phyloP scores from a whole-genome alignment of 1,140 invertebrate genomes.

The Ooceraea biroi region DNA sequence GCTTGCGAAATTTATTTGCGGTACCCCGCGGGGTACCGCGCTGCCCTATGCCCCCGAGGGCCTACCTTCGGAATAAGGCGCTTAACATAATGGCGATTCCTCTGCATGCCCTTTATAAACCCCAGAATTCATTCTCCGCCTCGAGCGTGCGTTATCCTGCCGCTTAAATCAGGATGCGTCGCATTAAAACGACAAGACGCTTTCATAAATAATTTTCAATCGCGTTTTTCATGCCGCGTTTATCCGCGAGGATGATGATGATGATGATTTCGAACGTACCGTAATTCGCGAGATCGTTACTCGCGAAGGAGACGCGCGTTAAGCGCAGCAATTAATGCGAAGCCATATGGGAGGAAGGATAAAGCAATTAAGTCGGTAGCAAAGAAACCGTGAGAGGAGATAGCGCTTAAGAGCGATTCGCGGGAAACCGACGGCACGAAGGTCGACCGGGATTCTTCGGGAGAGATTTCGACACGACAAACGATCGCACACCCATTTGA shows the following conservation, averaged over 20 bases:
- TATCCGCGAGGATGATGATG: background rate
- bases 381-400: conserved; percentile 40
- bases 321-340: conserved; percentile 7
- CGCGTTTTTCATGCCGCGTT: conserved; percentile 10
- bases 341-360: conserved; percentile 36
- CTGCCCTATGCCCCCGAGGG: conserved; percentile 71
- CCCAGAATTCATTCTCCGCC: conserved; percentile 31
- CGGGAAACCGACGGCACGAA: conserved; percentile 18
- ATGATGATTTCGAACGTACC: conserved; percentile 26
- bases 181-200: conserved; percentile 36
- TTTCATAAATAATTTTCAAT: conserved; percentile 52
- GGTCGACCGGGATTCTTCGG: conserved; percentile 44
- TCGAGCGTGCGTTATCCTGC: conserved; percentile 38
- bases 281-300: conserved; percentile 32
- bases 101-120: conserved; percentile 49
- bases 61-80: conserved; percentile 53
- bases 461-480: conserved; percentile 64
- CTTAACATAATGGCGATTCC: conserved; percentile 70
- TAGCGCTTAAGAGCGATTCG: conserved; percentile 65
- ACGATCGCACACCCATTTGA: conserved; percentile 65
- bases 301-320: conserved; percentile 6
- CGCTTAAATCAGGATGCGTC: conserved; percentile 35
- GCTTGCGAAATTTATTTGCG: conserved; percentile 79
- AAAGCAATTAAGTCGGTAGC: conserved; percentile 63
- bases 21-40: conserved; percentile 69